Base-by-base conservation (phyloP, 2,888 invertebrate species). In the Caenorhabditis sp. region DNA sequence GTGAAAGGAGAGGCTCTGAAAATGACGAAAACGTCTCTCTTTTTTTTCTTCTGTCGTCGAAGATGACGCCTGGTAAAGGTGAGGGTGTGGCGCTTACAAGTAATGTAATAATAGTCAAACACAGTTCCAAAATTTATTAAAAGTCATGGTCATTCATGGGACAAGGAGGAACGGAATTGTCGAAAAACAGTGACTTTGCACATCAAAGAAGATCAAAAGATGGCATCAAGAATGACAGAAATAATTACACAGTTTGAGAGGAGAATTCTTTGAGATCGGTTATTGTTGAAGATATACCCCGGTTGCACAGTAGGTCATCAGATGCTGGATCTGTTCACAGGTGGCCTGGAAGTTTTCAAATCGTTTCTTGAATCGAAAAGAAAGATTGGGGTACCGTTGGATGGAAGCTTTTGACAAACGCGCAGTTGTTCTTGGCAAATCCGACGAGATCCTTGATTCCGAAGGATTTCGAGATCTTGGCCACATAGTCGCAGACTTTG, bases 351-450 rank as follows among this genome's bases (percentile, higher is more conserved):
- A 75, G 7, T 6, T 31, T 31, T 7, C n/a, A n/a, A n/a, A n/a
- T 4, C 31, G 7, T 31, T 31, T 31, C 7, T 31, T 31, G 4
- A 31, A 7, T 7, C 31, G 31, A 31, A 31, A 31, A 4, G 7
- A 7, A 31, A 47, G 28, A 31, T 47, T 26, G 28, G 8, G 22
- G 12, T 54, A 86, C 86, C 80, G 77, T 54, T 76, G 83, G 83
- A 59, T 86, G 85, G 75, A 83, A 84, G 16, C 68, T 73, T 31
- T 76, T 75, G 10, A 86, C 82, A 54, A 85, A 74, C n/a, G 63
- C 24, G 58, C 86, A 86, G 28, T 86, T 85, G 26, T 84, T 82
- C 63, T 85, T 85, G 47, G 85, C 77, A 58, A 84, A 86, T 7
- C 64, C 76, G 6, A 72, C 80, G 6, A 83, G 75, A 24, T 85